Evolutionary conservation across 2,888 invertebrate species (phyloP), one percentile per base, ranked within the genome.

Genomic region (Odontocolon sp.): DNA sequence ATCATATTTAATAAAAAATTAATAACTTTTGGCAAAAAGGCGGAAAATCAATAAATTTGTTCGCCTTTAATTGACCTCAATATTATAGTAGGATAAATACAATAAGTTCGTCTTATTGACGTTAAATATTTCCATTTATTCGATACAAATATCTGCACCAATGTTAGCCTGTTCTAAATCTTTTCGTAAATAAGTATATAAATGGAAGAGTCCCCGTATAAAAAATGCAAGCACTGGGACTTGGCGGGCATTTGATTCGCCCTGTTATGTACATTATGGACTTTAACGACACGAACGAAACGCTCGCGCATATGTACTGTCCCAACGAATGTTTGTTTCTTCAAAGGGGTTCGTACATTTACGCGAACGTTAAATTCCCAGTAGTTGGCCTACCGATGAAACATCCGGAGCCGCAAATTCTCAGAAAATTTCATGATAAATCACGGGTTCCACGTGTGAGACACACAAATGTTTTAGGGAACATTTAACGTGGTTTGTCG

Each of bases 321-420:
- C 50, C 21, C 14, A 23, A 47, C 56, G 68, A 31, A 23, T 70
- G 61, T 70, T 82, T 82, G 81, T 82, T 82, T 81, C 77, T 81
- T 80, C 75, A 82, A 80, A 81, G n/a, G 69, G 68, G 77, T 74
- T 73, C 68, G 68, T 63, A 63, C 57, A 57, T 75, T 75, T 38
- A 31, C 66, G 26, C 57, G 59, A 61, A 59, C 69, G 52, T 76
- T 66, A 50, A 77, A 71, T 80, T 78, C 78, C 73, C 59, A 31
- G 77, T 77, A 77, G 16, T 57, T 50, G 56, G 45, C 31, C 33
- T 36, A 36, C 31, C 47, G 63, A 11, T 21, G 31, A 33, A 71
- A 68, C 76, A 71, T 71, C 67, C 71, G 69, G 59, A 63, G 76
- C 47, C 61, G 56, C 38, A 57, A 72, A 72, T 77, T 77, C 72